These are phyloP conservation scores for Cavia porcellus DNA, from an alignment of 2,113 vertebrate species.

Conservation along the genomic window DNA sequence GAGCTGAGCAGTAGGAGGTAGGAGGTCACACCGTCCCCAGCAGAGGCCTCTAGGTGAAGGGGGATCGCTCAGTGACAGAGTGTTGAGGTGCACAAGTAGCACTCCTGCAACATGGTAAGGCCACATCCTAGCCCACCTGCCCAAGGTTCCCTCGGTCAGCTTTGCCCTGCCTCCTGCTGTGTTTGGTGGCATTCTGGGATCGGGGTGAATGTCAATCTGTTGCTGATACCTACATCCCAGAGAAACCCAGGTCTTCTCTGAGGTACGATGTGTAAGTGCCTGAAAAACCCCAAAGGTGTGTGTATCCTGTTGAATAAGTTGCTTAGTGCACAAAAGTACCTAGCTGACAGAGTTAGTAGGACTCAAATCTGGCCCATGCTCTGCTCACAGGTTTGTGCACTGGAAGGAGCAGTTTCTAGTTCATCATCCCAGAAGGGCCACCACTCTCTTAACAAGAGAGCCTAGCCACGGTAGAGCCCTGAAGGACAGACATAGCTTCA, in stretches of 20 bases:
- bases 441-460: too few species aligned
- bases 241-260: not conserved
- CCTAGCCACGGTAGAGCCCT: too few species aligned
- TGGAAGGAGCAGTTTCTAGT: too few species aligned
- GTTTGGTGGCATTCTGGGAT: not conserved
- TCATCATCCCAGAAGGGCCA: too few species aligned
- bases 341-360: too few species aligned
- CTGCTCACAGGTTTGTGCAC: too few species aligned
- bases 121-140: not conserved
- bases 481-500: too few species aligned
- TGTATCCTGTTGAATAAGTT: rapidly evolving
- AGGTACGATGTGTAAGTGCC: not conserved
- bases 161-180: not conserved
- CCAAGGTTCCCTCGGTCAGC: not conserved
- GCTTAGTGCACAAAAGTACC: not conserved
- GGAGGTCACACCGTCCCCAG: not conserved
- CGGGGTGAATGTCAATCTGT: not conserved
- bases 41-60: not conserved
- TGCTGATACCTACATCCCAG: not conserved
- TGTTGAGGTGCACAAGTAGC: not conserved
- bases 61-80: not conserved
- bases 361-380: too few species aligned
- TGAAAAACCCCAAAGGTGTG: not conserved
- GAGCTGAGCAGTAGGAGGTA: not conserved
- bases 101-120: not conserved